A percentile compares a stretch with the other conserved stretches of the same genome.
Evolutionary conservation across 2,888 invertebrate genomes (phyloP).

Genomic region (Andrena fulva): DNA sequence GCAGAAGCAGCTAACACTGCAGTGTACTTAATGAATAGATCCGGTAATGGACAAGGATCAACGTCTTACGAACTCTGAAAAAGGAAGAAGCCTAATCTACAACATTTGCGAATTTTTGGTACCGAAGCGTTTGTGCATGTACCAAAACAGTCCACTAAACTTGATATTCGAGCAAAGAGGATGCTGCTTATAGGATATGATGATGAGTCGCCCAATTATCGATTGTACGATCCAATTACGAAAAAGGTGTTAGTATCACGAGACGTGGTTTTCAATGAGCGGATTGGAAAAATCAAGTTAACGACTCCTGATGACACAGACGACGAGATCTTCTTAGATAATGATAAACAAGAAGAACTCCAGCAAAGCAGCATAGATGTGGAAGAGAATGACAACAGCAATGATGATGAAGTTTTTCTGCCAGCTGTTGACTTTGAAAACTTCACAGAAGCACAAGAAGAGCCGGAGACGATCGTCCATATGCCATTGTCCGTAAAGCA

Average conservation of each 20-base stretch:
- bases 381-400: no score
- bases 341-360: no score
- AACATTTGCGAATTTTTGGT: not conserved
- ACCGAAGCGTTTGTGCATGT: not conserved
- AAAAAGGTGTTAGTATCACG: no score
- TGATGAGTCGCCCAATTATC: not conserved
- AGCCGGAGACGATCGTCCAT: not conserved
- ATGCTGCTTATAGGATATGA: not conserved
- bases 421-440: not conserved
- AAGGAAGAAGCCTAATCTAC: not conserved
- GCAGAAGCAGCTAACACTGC: not conserved
- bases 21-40: not conserved
- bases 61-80: not conserved
- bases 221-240: not conserved
- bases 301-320: no score
- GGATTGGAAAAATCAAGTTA: no score
- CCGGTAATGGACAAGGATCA: not conserved
- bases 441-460: not conserved
- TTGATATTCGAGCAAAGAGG: not conserved
- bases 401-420: no score
- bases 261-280: no score
- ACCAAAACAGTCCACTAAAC: not conserved
- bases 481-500: not conserved
- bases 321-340: no score
- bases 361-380: no score